Evolutionary conservation across 2,797 vertebrate genomes (phyloP).

Genomic region (Lepilemur septentrionalis): DNA sequence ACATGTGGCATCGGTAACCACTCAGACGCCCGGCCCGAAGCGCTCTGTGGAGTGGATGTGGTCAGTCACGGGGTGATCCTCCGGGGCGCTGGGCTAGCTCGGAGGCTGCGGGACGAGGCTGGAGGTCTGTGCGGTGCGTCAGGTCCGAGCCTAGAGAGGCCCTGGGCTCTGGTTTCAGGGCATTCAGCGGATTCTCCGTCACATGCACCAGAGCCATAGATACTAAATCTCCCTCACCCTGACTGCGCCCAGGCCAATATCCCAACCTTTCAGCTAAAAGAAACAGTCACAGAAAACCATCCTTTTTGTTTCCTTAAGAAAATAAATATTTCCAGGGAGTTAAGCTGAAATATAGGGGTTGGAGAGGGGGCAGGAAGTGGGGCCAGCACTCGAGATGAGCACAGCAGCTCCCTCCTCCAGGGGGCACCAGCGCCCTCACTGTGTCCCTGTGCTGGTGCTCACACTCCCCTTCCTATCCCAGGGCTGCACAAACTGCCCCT

Average conservation of each 20-base stretch:
- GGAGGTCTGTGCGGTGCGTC: background rate
- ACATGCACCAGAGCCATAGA: constrained; percentile 32
- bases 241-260: background rate
- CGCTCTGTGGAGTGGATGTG: constrained; percentile 32
- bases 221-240: background rate
- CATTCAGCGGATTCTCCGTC: constrained; percentile 10
- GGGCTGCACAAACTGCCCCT: background rate
- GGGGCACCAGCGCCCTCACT: background rate
- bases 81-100: background rate
- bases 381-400: background rate
- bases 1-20: constrained; percentile 46
- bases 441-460: background rate
- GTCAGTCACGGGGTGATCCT: background rate
- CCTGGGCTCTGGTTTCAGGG: constrained; percentile 23
- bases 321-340: constrained; percentile 72
- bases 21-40: background rate
- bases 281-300: constrained; percentile 20
- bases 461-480: background rate
- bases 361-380: background rate
- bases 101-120: constrained; percentile 21
- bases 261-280: background rate
- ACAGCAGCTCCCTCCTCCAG: background rate
- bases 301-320: constrained; percentile 69
- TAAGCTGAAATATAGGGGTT: background rate
- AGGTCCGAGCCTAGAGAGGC: background rate